These are phyloP conservation scores for Diaphora mendica DNA, from an alignment of 2,888 invertebrate species.

Conservation along the genomic window DNA sequence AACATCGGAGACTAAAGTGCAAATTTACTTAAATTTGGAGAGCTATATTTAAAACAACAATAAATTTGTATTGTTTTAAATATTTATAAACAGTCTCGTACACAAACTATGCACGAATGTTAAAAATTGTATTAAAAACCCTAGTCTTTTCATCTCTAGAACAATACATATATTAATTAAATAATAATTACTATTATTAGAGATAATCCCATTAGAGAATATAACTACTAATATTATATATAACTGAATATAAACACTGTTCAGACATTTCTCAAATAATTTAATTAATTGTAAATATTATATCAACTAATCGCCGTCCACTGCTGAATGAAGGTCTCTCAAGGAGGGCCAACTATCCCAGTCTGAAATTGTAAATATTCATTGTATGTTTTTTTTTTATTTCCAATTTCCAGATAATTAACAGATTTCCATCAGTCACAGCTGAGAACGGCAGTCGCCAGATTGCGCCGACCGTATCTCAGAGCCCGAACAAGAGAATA, in stretches of 20 bases:
- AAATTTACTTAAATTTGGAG: neutral
- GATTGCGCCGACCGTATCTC: no score
- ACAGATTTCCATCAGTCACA: no score
- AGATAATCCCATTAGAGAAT: neutral
- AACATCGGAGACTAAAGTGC: neutral
- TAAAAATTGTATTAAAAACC: neutral
- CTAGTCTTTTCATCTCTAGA: neutral
- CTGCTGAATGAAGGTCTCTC: no score
- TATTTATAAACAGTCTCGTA: neutral
- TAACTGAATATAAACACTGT: no score
- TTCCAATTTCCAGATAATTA: no score
- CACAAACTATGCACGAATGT: neutral
- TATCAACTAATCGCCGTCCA: no score
- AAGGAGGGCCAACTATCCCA: no score
- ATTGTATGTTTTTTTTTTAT: no score
- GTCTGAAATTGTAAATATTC: neutral
- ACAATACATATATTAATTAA: neutral
- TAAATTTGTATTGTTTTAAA: neutral
- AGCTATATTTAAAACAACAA: neutral
- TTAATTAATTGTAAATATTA: no score
- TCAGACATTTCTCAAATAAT: neutral
- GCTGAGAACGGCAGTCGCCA: no score
- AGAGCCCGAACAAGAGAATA: no score
- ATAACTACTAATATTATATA: no score
- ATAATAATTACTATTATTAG: neutral